Percentiles rank a stretch among this genome's conserved stretches.
Evolutionary conservation across 1,140 invertebrate species (phyloP).

Genomic region (silkworm (Bombyx mori)): ASM3026992v2 NC_085127.1:6530001-6530500

Average conservation of each 20-base stretch:
- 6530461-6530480: no score
- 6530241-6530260: no score
- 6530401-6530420: not conserved
- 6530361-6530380: no score
- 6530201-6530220: not conserved
- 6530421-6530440: not conserved
- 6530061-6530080: constrained; percentile 10
- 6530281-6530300: not conserved
- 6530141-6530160: not conserved
- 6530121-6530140: not conserved
- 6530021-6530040: constrained; percentile 14
- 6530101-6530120: constrained; percentile 19
- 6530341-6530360: not conserved
- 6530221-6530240: no score
- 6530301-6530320: no score
- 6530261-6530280: no score
- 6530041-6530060: constrained; percentile 18
- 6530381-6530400: no score
- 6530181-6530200: not conserved
- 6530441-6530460: not conserved
- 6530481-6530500: no score
- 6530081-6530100: constrained; percentile 9
- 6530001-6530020: constrained; percentile 14
- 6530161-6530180: not conserved
- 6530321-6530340: not conserved